Evolutionary conservation across 2,888 invertebrate species (phyloP).

Genomic region (Rugalucina vietnamica): DNA sequence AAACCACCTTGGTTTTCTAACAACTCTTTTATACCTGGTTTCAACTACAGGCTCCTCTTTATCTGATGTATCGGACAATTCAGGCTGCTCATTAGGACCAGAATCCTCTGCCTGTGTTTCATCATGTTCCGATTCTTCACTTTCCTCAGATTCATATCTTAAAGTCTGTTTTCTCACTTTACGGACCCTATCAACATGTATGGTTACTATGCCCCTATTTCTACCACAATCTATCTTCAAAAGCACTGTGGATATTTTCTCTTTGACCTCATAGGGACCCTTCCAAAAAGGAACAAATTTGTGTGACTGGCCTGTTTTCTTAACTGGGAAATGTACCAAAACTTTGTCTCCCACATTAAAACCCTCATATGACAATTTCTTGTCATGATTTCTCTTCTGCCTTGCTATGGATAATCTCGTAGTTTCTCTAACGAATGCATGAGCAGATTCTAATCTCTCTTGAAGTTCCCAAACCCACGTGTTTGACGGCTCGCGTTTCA

Average conservation of each 20-base stretch:
- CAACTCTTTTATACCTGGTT: no score
- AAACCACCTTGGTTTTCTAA: no score
- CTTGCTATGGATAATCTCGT: slow-evolving; percentile 24
- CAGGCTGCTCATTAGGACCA: no score
- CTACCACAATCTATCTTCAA: slow-evolving; percentile 47
- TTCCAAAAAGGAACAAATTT: slow-evolving; percentile 36
- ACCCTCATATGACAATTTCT: slow-evolving; percentile 21
- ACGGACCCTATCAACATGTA: slow-evolving; percentile 14
- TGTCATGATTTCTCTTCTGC: slow-evolving; percentile 55
- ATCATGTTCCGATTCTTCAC: no score
- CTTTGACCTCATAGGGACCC: slow-evolving; percentile 32
- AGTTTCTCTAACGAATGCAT: slow-evolving; percentile 20
- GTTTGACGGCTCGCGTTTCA: slow-evolving; percentile 28
- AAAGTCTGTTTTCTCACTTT: background rate
- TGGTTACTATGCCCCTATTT: background rate
- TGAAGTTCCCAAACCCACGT: slow-evolving; percentile 51
- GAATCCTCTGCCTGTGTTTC: no score
- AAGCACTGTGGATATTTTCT: slow-evolving; percentile 35
- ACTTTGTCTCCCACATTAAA: slow-evolving; percentile 36
- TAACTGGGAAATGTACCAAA: slow-evolving; percentile 54
- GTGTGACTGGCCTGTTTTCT: slow-evolving; percentile 38
- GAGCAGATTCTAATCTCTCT: slow-evolving; percentile 38
- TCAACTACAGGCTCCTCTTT: no score
- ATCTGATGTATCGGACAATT: no score
- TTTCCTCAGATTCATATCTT: no score